Percentiles rank a stretch among this genome's conserved stretches.
Evolutionary conservation across 2,113 vertebrate genomes (phyloP).

Genomic region (Alaudala cheleensis): DNA sequence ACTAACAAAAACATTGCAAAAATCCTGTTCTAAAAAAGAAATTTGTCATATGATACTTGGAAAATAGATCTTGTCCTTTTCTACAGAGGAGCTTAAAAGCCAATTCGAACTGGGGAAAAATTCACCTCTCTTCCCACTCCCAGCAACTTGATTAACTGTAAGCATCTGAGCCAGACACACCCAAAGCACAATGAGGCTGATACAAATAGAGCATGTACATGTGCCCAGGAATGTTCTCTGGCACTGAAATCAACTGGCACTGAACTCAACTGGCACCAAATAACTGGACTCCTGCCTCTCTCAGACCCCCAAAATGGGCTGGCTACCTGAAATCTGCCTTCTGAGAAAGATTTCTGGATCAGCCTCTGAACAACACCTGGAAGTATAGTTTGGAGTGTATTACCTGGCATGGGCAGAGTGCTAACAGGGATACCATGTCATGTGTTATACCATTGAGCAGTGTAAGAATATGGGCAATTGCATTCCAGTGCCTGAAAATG

Average conservation of each 20-base stretch:
- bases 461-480: neutral
- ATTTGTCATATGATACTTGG: neutral
- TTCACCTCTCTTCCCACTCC: neutral
- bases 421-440: neutral
- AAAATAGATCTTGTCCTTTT: neutral
- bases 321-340: constrained; percentile 9
- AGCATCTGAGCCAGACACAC: constrained; percentile 6
- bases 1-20: neutral
- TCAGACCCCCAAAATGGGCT: neutral
- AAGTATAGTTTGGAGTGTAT: neutral
- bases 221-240: constrained; percentile 34
- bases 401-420: neutral
- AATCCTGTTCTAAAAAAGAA: neutral
- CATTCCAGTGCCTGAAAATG: neutral
- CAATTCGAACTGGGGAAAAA: neutral
- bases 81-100: neutral
- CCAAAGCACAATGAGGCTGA: constrained; percentile 11
- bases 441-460: neutral
- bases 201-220: neutral
- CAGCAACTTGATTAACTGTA: constrained; percentile 1
- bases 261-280: neutral
- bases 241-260: neutral
- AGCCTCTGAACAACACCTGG: neutral
- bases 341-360: neutral
- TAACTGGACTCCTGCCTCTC: neutral